These are phyloP conservation scores for Microchirus variegatus DNA, from an alignment of 2,797 vertebrate species.

Conservation along the genomic window DNA sequence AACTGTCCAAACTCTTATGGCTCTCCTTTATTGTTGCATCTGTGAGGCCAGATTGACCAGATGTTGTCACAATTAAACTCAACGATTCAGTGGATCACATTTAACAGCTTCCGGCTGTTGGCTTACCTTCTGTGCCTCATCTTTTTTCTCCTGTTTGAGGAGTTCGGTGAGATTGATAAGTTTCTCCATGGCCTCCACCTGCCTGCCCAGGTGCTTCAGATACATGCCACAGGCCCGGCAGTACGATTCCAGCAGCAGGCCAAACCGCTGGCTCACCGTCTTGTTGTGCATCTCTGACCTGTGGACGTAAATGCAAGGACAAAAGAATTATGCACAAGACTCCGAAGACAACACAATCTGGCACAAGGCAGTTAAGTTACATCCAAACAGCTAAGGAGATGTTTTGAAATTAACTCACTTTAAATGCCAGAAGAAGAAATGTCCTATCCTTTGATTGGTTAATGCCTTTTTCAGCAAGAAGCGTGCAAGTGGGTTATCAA, in stretches of 20 bases:
- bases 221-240: conserved; percentile 98
- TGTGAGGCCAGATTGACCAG: conserved; percentile 32
- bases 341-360: neutral
- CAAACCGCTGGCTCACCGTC: conserved; percentile 97
- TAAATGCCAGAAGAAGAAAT: conserved; percentile 99
- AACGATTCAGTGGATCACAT: conserved; percentile 32
- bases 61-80: conserved; percentile 46
- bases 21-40: conserved; percentile 6
- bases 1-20: conserved; percentile 9
- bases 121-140: conserved; percentile 97
- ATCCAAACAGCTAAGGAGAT: conserved; percentile 10
- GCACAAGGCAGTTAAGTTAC: conserved; percentile 1
- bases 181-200: conserved; percentile 99
- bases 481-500: conserved; percentile 95
- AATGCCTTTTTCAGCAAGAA: conserved; percentile 97
- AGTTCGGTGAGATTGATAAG: conserved; percentile 99
- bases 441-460: conserved; percentile 98
- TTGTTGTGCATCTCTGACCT: conserved; percentile 99
- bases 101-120: conserved; percentile 53
- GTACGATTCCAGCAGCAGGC: conserved; percentile 96
- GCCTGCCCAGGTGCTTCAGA: conserved; percentile 95
- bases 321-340: neutral
- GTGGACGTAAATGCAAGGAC: neutral
- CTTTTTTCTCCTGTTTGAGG: conserved; percentile 99
- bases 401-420: conserved; percentile 86